These are phyloP conservation scores for Antheraea assamensis DNA, from an alignment of 2,888 invertebrate species.

Conservation along the genomic window DNA sequence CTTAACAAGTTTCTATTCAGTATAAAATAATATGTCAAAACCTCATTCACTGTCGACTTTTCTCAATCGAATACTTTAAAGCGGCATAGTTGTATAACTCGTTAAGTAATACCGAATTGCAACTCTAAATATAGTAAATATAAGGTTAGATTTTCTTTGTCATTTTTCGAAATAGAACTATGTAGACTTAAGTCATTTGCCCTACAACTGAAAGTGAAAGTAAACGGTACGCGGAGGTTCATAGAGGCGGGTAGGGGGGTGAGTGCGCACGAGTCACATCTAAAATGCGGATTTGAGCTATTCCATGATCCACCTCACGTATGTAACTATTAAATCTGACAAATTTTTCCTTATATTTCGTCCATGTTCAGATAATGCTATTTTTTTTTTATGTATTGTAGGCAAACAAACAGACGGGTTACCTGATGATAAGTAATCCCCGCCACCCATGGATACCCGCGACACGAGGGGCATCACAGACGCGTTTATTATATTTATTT, in stretches of 20 bases:
- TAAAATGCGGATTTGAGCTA: conserved; percentile 69
- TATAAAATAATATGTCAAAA: conserved; percentile 28
- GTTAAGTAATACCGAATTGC: not conserved
- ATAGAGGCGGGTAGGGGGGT: conserved; percentile 38
- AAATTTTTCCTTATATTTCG: conserved; percentile 24
- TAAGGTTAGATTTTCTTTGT: not conserved
- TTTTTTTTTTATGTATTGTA: too few species aligned
- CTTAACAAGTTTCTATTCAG: conserved; percentile 30
- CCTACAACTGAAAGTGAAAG: conserved; percentile 82
- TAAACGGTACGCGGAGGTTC: conserved; percentile 46
- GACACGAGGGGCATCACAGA: too few species aligned
- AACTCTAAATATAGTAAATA: not conserved
- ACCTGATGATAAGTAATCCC: too few species aligned
- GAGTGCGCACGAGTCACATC: conserved; percentile 64
- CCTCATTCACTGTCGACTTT: conserved; percentile 58
- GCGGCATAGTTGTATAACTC: conserved; percentile 11
- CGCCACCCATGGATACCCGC: too few species aligned
- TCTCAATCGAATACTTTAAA: conserved; percentile 35
- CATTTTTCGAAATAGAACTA: not conserved
- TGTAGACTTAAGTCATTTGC: conserved; percentile 56
- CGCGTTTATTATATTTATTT: too few species aligned
- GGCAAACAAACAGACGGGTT: too few species aligned
- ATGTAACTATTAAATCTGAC: conserved; percentile 31
- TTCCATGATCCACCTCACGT: conserved; percentile 69
- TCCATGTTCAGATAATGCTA: not conserved